Base-by-base conservation (phyloP, 30 jellyfish, hydroid and myxozoan genomes). In the Turritopsis dohrnii region DNA sequence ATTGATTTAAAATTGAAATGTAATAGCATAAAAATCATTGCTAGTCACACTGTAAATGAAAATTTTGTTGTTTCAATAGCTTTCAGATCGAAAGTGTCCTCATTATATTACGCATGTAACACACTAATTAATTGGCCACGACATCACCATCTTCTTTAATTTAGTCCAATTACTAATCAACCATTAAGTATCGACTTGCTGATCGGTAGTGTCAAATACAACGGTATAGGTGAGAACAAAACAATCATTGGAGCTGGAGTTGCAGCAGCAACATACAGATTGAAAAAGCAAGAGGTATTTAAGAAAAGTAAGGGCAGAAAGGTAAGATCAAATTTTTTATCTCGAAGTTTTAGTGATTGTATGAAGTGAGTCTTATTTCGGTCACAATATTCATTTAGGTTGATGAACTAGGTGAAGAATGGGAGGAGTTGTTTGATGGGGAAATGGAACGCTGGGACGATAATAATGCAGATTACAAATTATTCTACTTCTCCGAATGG, bases 341-440 rank as follows among this genome's bases (percentile, higher is more conserved):
- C 0, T 0, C 22, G 9, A 23, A 69, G 22, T 69, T 69, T 21
- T 7, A 8, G 9, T n/a, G 17, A n/a, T 69, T 0, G 9, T 1
- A 69, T 7, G 0, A 1, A 9, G 0, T 1, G 77, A 7, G 60
- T 41, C 13, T 41, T 41, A 3, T 41, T 41, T 13, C 60, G 60
- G 60, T 41, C 9, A 13, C 60, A 13, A 3, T 41, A 13, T 21
- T 30, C 52, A 30, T 52, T 8, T 76, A 88, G 96, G 96, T 81
- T 52, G 96, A 89, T 75, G 71, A 80, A 29, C 53, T 28, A 0
- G 96, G 92, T 30, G 71, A 84, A 76, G 52, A n/a, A 74, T 89
- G 92, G 92, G 96, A 89, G 53, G 85, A 79, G 23, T 85, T 72
- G 71, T 84, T 89, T 79, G 89, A 41, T 41, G 60, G 60, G 60